Base-by-base conservation (phyloP, 1,140 invertebrate genomes). In the Leucophenga varia region DNA sequence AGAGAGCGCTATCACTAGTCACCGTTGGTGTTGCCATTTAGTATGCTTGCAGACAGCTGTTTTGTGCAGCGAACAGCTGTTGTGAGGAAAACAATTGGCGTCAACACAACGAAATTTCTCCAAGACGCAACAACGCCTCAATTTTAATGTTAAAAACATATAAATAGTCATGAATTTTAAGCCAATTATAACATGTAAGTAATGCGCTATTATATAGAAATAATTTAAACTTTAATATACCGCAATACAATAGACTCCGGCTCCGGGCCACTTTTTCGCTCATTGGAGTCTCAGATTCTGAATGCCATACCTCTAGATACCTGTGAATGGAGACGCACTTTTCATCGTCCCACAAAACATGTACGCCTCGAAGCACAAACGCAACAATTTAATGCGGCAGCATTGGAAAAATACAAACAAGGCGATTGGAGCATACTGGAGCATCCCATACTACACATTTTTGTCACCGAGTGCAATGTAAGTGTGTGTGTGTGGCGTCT, bases 391-490 rank as follows among this genome's bases (percentile, higher is more conserved):
- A 83, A 82, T 57, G 81, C 86, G 51, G 69, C 90, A 18, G 84
- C 86, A 13, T 76, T 81, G 38, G 87, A 90, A 53, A 83, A 85
- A 55, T 75, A 64, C 34, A 77, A 68, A 18, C 72, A 75, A 37
- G 68, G 68, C 7, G 80, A 85, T 57, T 86, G 83, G 78, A 86
- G 88, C 63, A 80, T 96, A 18, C 80, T 93, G 36, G 86, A 90
- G 52, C 86, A 90, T 54, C 91, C 93, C 17, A 87, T 96, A 68
- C 88, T 98, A 67, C 93, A 98, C 76, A 93, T 93, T 42, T 98
- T 89, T 78, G 95, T 93, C 87, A 95, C 89, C 32, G 93, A 96
- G 77, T 96, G 93, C 79, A 82, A 84, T 56, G 91, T 93, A 81
- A 82, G 83, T 52, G 25, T 13, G 2, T 7, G 3, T 12, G 8